These are phyloP conservation scores for Dasypolia templi DNA, from an alignment of 2,888 invertebrate species.

Conservation along the genomic window DNA sequence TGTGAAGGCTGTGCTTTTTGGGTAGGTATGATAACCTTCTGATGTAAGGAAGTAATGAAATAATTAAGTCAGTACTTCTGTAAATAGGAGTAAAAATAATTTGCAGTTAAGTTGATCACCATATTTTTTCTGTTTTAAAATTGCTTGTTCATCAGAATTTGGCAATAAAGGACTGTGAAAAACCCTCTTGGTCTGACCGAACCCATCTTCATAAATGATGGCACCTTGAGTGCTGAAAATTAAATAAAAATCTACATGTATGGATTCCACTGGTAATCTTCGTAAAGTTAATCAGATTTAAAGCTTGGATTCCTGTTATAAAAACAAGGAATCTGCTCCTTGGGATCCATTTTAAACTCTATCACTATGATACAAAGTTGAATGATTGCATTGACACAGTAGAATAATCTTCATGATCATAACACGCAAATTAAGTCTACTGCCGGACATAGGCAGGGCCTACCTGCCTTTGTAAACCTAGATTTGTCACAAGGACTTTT, in stretches of 20 bases:
- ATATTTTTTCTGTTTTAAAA: neutral
- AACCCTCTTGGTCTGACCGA: neutral
- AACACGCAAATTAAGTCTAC: neutral
- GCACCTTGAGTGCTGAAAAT: neutral
- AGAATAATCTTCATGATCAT: neutral
- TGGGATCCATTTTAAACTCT: neutral
- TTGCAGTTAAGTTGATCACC: neutral
- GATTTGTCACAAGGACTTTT: neutral
- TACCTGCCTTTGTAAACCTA: too few relatives aligned
- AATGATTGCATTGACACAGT: neutral
- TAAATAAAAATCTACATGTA: neutral
- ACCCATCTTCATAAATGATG: neutral
- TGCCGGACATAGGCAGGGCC: neutral
- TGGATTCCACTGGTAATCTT: neutral
- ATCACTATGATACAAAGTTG: neutral
- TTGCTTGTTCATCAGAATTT: neutral
- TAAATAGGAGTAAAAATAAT: neutral
- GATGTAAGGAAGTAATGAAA: conserved; percentile 26
- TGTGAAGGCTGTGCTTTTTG: conserved; percentile 59
- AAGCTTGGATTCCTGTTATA: neutral
- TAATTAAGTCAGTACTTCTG: conserved; percentile 12
- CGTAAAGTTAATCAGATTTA: neutral
- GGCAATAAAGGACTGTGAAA: neutral
- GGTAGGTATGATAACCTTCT: conserved; percentile 43
- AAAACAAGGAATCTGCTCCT: neutral